Base-by-base conservation (phyloP, 2,797 vertebrate genomes). In the Myotis daubentonii region DNA sequence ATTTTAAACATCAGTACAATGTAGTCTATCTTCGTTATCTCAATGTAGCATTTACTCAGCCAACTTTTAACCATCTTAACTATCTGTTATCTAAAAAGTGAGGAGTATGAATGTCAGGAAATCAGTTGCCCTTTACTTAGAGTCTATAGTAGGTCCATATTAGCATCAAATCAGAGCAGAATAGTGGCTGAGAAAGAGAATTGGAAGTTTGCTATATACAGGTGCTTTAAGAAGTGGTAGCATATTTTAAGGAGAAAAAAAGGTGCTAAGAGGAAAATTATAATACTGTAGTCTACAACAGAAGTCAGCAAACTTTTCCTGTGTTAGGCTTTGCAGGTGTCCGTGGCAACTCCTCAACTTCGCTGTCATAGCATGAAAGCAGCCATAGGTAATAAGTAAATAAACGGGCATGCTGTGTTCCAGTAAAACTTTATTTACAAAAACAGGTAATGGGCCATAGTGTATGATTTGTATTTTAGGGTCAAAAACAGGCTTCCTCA, bases 171-270 rank as follows among this genome's bases (percentile, higher is more conserved):
- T 94, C 44, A 93, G 51, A 89, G 82, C 60, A 82, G 22, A 76
- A 11, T 51, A 89, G 33, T 75, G 74, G 33, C 71, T 87, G 36
- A 68, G 85, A 93, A 96, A 80, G 51, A 87, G 30, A 93, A 51
- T 38, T 78, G 36, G 44, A 86, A 76, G 11, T 89, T 91, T 94
- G 66, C 19, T 87, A 4, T 84, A 71, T 93, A 71, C 6, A 78
- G 36, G 30, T 92, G 47, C 44, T 89, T 83, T 66, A 81, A 80
- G 65, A 81, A 75, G 36, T 92, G 57, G 28, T 53, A 79, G 47
- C n/a, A 60, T 92, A 60, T 83, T 93, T 88, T 92, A 57, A 94
- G 82, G 25, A 93, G 68, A 90, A 93, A 93, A 85, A 85, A 75
- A 60, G 65, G 65, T 66, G 4, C 49, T 71, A 57, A 79, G 74